Evolutionary conservation across 2,797 vertebrate species (phyloP), one percentile per base, ranked within the genome.

Genomic region (Pteronotus mesoamericanus): DNA sequence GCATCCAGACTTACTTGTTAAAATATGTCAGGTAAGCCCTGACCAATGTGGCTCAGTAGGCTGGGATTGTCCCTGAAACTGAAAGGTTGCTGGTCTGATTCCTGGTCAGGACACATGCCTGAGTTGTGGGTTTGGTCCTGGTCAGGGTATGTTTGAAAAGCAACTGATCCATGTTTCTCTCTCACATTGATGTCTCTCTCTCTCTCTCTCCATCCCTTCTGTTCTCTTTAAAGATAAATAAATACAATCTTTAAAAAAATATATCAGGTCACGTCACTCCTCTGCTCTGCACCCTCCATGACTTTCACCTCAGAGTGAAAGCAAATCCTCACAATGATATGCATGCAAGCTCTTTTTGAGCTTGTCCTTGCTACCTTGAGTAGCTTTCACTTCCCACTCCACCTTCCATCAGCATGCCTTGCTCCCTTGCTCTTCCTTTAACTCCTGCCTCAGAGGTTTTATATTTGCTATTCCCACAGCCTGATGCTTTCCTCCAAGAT

Each of bases 261-360:
- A 8, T 24, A 19, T 79, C 42, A 48, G 55, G 44, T 64, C 26
- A 51, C 5, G 55, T 15, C 51, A 86, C n/a, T 26, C 15, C 16
- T 80, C 55, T 80, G 34, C 61, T 68, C 21, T 37, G 26, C 26
- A 24, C 16, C 51, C 26, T 24, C 7, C 6, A 14, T 34, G 86
- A 24, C 24, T 64, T 90, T 59, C 37, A 2, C 29, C 29, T 69
- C 32, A 44, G 26, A 19, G 7, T 44, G 22, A 39, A 66, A 64
- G 19, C 51, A 14, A 6, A 14, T 42, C 39, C 39, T 91, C 9
- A 21, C 29, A n/a, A 34, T 1, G 3, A 44, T 5, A 2, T 44
- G 24, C 3, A 0, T 21, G 0, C 48, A 44, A 48, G 55, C 34
- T 34, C 1, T 7, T 7, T 0, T 0, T 46, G 29, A 71, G 9